Evolutionary conservation across 2,888 invertebrate genomes (phyloP).

Genomic region (Leuctra nigra): DNA sequence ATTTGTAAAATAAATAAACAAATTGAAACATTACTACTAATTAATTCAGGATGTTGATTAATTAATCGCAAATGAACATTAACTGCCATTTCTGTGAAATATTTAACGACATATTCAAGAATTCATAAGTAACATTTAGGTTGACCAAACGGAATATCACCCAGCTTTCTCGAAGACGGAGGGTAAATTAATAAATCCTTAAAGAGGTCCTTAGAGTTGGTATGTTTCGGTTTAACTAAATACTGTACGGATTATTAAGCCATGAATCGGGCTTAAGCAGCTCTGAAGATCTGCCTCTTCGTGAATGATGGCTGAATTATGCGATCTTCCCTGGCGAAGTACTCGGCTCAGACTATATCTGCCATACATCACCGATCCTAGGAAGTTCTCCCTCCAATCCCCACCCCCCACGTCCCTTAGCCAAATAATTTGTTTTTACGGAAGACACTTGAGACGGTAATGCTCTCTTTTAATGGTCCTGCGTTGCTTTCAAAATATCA

Average conservation of each 20-base stretch:
- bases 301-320: conserved; percentile 29
- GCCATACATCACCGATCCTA: conserved; percentile 25
- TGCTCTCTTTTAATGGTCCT: conserved; percentile 28
- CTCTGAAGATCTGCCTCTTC: conserved; percentile 1
- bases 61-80: no score
- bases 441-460: conserved; percentile 28
- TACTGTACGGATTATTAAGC: conserved; percentile 16
- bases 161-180: no score
- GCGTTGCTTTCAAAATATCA: conserved; percentile 27
- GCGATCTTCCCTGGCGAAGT: conserved; percentile 18
- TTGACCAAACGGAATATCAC: no score
- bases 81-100: no score
- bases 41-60: no score
- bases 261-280: neutral
- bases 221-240: conserved; percentile 7
- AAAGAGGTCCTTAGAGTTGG: neutral
- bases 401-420: conserved; percentile 16
- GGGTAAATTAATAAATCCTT: neutral
- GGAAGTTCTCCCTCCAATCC: conserved; percentile 21
- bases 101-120: no score
- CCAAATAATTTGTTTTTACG: conserved; percentile 28
- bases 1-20: no score
- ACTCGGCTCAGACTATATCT: conserved; percentile 22
- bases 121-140: no score
- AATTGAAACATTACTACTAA: no score